Evolutionary conservation across 1,140 invertebrate genomes (phyloP).

Genomic region (Holcopasites calliopsidis): DNA sequence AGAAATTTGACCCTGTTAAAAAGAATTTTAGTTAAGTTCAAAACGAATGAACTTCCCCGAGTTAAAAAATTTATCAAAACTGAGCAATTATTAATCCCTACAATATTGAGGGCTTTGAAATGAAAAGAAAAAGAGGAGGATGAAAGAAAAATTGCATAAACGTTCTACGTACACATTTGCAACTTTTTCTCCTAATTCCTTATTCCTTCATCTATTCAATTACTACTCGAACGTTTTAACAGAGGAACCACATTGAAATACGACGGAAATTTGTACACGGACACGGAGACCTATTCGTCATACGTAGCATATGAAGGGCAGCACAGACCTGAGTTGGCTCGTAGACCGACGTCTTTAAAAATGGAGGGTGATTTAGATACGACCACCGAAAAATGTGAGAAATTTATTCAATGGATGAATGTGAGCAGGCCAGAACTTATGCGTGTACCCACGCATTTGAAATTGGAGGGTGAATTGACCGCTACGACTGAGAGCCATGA

Average conservation of each 20-base stretch:
- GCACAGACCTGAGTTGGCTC: slow-evolving; percentile 75
- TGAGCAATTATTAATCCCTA: too few relatives aligned
- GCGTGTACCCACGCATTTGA: slow-evolving; percentile 76
- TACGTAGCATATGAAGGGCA: slow-evolving; percentile 73
- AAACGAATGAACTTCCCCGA: too few relatives aligned
- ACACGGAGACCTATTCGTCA: slow-evolving; percentile 71
- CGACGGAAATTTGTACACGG: slow-evolving; percentile 66
- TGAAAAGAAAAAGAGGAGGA: too few relatives aligned
- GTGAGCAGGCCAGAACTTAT: slow-evolving; percentile 74
- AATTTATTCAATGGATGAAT: slow-evolving; percentile 79
- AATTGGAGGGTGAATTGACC: slow-evolving; percentile 79
- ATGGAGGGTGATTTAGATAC: slow-evolving; percentile 80
- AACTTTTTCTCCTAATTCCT: too few relatives aligned
- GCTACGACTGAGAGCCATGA: slow-evolving; percentile 80
- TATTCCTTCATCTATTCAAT: too few relatives aligned
- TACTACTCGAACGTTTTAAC: too few relatives aligned
- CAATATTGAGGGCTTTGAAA: too few relatives aligned
- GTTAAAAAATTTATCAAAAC: too few relatives aligned
- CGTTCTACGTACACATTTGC: too few relatives aligned
- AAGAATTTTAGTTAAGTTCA: too few relatives aligned
- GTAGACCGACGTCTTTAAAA: slow-evolving; percentile 78
- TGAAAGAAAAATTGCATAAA: too few relatives aligned
- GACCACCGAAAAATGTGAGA: slow-evolving; percentile 79
- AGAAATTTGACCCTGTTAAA: too few relatives aligned
- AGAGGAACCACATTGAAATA: slow-evolving; percentile 61